phyloP scores from a whole-genome alignment of 2,797 vertebrate genomes.

The Halcyon chelicuti region DNA sequence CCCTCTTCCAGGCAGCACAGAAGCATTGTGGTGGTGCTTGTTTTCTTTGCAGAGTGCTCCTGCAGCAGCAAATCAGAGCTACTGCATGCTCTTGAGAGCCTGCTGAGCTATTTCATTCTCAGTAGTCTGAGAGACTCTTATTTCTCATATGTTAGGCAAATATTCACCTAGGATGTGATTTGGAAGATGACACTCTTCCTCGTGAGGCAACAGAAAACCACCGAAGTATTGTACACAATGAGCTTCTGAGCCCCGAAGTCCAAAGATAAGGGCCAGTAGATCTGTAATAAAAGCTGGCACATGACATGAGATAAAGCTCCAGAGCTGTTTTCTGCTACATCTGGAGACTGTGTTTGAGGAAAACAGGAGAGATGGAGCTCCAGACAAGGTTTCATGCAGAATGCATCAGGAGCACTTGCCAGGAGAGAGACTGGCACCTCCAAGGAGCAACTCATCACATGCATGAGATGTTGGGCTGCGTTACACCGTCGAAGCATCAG shows the following conservation, averaged over 20 bases:
- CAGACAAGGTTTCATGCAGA: neutral
- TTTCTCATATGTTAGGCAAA: neutral
- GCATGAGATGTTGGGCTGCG: neutral
- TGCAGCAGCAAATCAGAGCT: neutral
- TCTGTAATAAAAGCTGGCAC: neutral
- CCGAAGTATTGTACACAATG: neutral
- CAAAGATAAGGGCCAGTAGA: neutral
- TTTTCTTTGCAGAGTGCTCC: neutral
- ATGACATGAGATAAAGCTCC: neutral
- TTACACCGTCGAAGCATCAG: fast-evolving
- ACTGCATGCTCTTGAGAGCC: neutral
- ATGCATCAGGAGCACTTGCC: neutral
- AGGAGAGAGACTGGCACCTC: neutral
- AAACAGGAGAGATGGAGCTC: neutral
- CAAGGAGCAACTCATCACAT: fast-evolving
- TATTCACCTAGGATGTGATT: neutral
- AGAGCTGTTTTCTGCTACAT: neutral
- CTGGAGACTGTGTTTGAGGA: neutral
- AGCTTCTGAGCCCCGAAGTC: neutral
- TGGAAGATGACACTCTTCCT: neutral
- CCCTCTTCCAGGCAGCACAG: neutral
- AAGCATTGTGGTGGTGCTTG: neutral
- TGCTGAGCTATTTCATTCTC: neutral
- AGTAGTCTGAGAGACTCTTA: neutral
- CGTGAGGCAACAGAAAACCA: neutral